Evolutionary conservation across 2,797 vertebrate genomes (phyloP), one percentile per base, ranked within the genome.

Genomic region (Otolemur crassicaudatus): DNA sequence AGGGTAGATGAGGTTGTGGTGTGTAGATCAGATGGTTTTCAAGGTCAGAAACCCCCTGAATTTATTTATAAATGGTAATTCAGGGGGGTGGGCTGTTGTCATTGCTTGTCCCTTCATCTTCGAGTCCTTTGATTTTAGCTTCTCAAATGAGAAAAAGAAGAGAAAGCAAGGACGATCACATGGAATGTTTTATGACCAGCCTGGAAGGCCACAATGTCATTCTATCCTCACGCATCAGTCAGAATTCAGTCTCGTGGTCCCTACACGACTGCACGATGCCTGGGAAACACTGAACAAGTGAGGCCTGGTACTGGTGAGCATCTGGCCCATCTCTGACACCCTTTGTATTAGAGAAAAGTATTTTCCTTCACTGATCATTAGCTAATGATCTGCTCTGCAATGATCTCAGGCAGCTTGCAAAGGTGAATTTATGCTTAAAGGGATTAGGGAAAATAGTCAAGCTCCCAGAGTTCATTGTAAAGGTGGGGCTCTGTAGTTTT

Each of bases 71-170:
- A n/a, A 61, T 7, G 34, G 37, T 25, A 37, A 80, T 7, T 23
- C 40, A 81, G 3, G 20, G 61, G 61, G 7, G 27, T 69, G 76
- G 29, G 5, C 11, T 63, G 14, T 81, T 83, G 31, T 92, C 7
- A 6, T 11, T 14, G 0, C 29, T 19, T 37, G 29, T 5, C 2
- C 23, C 23, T 0, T 65, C 31, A 34, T 23, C 37, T 61, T 0
- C 16, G 7, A n/a, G 43, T 29, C 34, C 17, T 77, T 88, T 63
- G 22, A 17, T 77, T 76, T 76, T 29, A 58, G 43, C 40, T 82
- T 93, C 13, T 1, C 1, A 37, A 25, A 72, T 14, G 1, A 9
- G 19, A 72, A 81, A 46, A 12, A n/a, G 17, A 76, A 25, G 6
- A 79, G 20, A 53, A 88, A 65, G 5, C 43, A 61, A 88, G 49